phyloP scores from a whole-genome alignment of 2,888 invertebrate species.

The Muschampia staudingeri region DNA sequence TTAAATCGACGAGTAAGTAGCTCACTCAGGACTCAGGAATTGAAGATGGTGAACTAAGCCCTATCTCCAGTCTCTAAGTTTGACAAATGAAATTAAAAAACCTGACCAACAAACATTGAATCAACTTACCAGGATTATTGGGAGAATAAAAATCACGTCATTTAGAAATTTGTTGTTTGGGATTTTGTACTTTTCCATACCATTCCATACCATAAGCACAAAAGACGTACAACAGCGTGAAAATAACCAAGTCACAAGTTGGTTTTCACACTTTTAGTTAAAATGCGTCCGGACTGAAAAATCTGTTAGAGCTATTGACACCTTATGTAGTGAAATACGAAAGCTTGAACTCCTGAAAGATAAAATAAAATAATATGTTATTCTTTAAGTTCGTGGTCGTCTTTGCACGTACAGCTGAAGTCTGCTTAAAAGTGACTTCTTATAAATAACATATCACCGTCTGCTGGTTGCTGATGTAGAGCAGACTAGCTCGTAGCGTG shows the following conservation, averaged over 20 bases:
- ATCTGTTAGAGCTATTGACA: not conserved
- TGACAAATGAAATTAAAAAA: too few species aligned
- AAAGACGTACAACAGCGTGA: too few species aligned
- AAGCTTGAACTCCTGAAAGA: not conserved
- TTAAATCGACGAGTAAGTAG: too few species aligned
- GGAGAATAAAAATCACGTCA: not conserved
- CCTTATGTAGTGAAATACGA: not conserved
- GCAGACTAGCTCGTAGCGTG: slow-evolving; percentile 65
- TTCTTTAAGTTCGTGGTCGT: slow-evolving; percentile 33
- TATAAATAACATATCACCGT: slow-evolving; percentile 83
- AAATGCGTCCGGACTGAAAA: too few species aligned
- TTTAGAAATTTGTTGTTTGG: not conserved
- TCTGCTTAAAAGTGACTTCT: slow-evolving; percentile 72
- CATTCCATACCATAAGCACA: not conserved
- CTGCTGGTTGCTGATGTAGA: slow-evolving; percentile 62
- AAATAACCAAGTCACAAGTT: too few species aligned
- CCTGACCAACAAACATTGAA: too few species aligned
- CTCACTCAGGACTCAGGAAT: too few species aligned
- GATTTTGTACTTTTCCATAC: not conserved
- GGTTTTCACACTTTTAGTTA: too few species aligned
- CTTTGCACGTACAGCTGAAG: slow-evolving; percentile 70
- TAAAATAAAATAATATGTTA: slow-evolving; percentile 11
- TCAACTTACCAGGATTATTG: not conserved
- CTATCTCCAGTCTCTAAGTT: too few species aligned
- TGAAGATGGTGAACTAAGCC: too few species aligned